Conservation (phyloP, 1,140 invertebrate genomes). For the Himalopsyche phryganea region DNA sequence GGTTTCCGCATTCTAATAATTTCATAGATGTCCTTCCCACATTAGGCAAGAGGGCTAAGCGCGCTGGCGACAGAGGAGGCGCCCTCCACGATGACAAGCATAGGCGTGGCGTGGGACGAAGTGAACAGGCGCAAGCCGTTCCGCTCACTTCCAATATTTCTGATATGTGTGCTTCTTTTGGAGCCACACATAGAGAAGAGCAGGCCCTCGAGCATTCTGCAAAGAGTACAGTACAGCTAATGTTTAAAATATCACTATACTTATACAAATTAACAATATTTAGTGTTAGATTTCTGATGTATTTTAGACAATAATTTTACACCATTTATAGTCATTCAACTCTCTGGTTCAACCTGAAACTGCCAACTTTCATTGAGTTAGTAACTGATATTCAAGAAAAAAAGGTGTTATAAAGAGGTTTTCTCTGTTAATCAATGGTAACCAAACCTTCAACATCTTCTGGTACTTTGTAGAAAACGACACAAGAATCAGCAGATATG, state of each 20-base stretch:
- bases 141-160: conserved; percentile 24
- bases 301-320: too few species aligned
- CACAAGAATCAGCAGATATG: conserved; percentile 28
- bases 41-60: conserved; percentile 21
- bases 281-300: too few species aligned
- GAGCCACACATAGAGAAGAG: conserved; percentile 23
- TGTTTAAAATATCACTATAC: too few species aligned
- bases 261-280: too few species aligned
- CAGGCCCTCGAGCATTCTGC: conserved; percentile 27
- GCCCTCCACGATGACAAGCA: conserved; percentile 23
- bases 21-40: conserved; percentile 9
- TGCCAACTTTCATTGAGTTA: too few species aligned
- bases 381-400: too few species aligned
- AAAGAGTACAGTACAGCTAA: conserved; percentile 5
- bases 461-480: conserved; percentile 31
- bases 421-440: too few species aligned
- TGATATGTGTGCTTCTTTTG: conserved; percentile 27
- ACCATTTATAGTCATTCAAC: too few species aligned
- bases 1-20: not conserved
- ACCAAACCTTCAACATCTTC: conserved; percentile 28
- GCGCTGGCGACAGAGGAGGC: conserved; percentile 25
- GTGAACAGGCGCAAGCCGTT: conserved; percentile 19
- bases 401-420: too few species aligned
- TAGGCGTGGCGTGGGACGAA: conserved; percentile 22
- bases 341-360: too few species aligned